These are phyloP conservation scores for Halcyon leucocephala DNA, from an alignment of 2,797 vertebrate genomes.

Conservation along the genomic window DNA sequence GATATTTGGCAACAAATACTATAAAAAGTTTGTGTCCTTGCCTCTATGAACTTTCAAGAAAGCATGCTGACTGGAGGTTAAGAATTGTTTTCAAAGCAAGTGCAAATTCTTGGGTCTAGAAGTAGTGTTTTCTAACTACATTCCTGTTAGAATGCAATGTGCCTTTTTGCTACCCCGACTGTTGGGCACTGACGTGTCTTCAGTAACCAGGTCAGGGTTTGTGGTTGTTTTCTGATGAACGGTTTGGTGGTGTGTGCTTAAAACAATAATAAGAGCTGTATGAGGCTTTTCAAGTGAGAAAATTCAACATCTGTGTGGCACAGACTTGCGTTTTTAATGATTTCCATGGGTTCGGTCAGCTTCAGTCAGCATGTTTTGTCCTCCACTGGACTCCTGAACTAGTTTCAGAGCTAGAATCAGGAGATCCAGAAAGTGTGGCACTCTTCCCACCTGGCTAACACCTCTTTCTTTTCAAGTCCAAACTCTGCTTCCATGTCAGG, in stretches of 20 bases:
- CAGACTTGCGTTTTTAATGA: not conserved
- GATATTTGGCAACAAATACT: not conserved
- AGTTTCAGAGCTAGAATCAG: not conserved
- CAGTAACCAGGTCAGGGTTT: not conserved
- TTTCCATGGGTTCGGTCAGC: not conserved
- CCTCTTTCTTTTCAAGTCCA: not conserved
- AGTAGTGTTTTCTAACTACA: not conserved
- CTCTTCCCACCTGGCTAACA: not conserved
- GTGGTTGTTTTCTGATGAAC: not conserved
- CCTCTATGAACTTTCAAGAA: not conserved
- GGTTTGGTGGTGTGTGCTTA: not conserved
- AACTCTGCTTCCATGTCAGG: accelerated
- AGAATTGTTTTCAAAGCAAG: not conserved
- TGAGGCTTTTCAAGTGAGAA: not conserved
- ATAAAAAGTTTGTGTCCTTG: not conserved
- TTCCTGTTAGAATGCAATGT: not conserved
- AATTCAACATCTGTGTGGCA: not conserved
- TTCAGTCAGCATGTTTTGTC: not conserved
- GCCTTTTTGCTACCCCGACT: not conserved
- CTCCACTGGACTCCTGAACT: not conserved
- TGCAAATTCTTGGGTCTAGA: not conserved
- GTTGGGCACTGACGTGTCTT: not conserved
- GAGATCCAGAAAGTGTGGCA: not conserved
- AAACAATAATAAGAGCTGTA: not conserved
- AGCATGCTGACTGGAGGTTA: not conserved